phyloP scores from a whole-genome alignment of 2,888 invertebrate species.

The Aspidiotus destructor region DNA sequence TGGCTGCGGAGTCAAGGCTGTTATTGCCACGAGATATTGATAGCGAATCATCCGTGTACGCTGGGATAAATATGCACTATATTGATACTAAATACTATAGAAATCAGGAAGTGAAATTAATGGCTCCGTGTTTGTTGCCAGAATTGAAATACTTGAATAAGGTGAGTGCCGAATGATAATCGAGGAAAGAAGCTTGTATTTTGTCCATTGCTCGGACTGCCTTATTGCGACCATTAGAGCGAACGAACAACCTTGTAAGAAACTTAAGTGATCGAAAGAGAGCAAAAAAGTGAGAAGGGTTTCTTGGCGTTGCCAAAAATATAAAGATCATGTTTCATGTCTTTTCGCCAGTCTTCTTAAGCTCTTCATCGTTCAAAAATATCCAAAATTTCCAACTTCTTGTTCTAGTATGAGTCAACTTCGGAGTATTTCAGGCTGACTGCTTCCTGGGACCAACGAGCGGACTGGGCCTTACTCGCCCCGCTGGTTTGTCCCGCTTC shows the following conservation, averaged over 20 bases:
- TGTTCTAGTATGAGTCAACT: too few species aligned
- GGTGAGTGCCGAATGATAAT: slow-evolving; percentile 43
- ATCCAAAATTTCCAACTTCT: too few species aligned
- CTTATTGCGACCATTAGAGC: neutral
- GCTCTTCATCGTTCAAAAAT: too few species aligned
- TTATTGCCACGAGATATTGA: slow-evolving; percentile 78
- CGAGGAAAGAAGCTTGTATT: neutral
- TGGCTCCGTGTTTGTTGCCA: slow-evolving; percentile 78
- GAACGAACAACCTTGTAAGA: neutral
- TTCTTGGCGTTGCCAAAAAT: too few species aligned
- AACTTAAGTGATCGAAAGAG: too few species aligned
- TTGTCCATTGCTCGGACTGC: neutral
- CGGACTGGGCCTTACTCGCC: too few species aligned
- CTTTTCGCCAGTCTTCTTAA: too few species aligned
- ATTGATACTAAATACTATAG: slow-evolving; percentile 42
- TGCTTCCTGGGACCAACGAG: too few species aligned
- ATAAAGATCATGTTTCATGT: too few species aligned
- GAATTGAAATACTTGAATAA: slow-evolving; percentile 63
- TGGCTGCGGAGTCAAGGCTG: slow-evolving; percentile 84
- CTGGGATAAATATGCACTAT: slow-evolving; percentile 57
- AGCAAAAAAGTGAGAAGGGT: too few species aligned
- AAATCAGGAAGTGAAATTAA: slow-evolving; percentile 51
- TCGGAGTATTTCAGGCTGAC: too few species aligned
- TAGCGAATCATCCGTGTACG: slow-evolving; percentile 70
- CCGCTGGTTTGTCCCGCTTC: too few species aligned